Evolutionary conservation across 2,113 vertebrate genomes (phyloP), one percentile per base, ranked within the genome.

Genomic region (Labeo catla): DNA sequence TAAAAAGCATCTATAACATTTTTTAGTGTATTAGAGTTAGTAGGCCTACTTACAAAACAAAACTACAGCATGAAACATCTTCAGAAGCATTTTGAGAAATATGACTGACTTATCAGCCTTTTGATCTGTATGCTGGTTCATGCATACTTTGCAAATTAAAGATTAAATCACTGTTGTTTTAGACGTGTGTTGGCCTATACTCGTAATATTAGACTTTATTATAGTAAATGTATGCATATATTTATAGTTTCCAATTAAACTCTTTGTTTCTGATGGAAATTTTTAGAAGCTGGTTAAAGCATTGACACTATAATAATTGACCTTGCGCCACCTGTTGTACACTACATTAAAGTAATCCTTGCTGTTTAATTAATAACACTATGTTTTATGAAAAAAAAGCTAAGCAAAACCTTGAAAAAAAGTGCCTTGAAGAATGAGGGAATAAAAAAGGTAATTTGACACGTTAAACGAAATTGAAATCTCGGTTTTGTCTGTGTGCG

Each of bases 311-410:
- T 36, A 8, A 21, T 83, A 66, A 49, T 12, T 16, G 11, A 8
- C 49, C 13, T 57, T 43, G 50, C 50, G 68, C 52, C 68, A 74
- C 82, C 82, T 84, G 39, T 63, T 36, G 54, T 76, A 16, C 13
- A 39, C 6, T 19, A 57, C 39, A 36, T 11, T 21, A 23, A 7
- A 65, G 19, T 47, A 36, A n/a, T 11, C 1, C 11, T 66, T 7
- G 63, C 28, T 34, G 28, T 66, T 66, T 34, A 34, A 28, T 28
- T 13, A 65, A 12, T 65, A 61, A 36, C 15, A 39, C 15, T 28
- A 16, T 76, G 13, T 49, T 50, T 76, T 52, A 77, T 52, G 23
- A 34, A 54, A 54, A 39, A 39, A 3, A 16, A 52, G 13, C 19
- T 72, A 36, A 36, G 39, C 39, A 45, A 21, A 9, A 45, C 19